phyloP scores from a whole-genome alignment of 2,888 invertebrate species.

The Tuberolachnus salignus region DNA sequence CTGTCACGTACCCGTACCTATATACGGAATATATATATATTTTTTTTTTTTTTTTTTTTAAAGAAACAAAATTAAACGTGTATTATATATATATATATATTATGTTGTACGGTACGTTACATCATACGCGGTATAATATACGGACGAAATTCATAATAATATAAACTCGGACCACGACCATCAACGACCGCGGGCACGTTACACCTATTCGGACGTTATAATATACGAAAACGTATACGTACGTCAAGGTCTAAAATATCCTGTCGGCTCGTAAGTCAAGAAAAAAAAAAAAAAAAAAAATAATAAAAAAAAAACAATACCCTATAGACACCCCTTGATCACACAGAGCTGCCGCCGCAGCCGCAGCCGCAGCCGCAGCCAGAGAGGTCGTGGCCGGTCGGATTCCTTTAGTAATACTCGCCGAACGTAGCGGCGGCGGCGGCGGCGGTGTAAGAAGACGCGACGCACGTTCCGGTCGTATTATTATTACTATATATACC shows the following conservation, averaged over 20 bases:
- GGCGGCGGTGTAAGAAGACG: neutral
- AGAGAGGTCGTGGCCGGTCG: slow-evolving; percentile 25
- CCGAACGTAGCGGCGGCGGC: neutral
- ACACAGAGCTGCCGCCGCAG: slow-evolving; percentile 12
- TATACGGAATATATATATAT: too few relatives aligned
- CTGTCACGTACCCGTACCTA: neutral
- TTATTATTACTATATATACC: neutral
- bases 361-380: slow-evolving; percentile 28
- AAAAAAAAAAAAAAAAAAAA: too few relatives aligned
- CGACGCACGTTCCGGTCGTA: neutral
- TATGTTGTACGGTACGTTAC: neutral
- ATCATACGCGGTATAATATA: too few relatives aligned
- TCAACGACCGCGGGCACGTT: slow-evolving; percentile 10
- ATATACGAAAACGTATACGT: too few relatives aligned
- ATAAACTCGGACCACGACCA: neutral
- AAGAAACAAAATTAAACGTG: neutral
- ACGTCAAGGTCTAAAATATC: slow-evolving; percentile 26
- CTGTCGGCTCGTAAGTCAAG: slow-evolving; percentile 39
- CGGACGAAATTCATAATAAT: slow-evolving; percentile 7
- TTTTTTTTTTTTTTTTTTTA: too few relatives aligned
- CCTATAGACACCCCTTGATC: slow-evolving; percentile 46
- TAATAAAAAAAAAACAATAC: slow-evolving; percentile 50
- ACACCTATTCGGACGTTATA: slow-evolving; percentile 26
- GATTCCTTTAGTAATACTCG: slow-evolving; percentile 5
- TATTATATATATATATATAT: neutral